A percentile compares a stretch with the other conserved stretches of the same genome.
These are phyloP conservation scores for Sphaeridia pumilis DNA, from an alignment of 2,888 invertebrate genomes.

Conservation along the genomic window DNA sequence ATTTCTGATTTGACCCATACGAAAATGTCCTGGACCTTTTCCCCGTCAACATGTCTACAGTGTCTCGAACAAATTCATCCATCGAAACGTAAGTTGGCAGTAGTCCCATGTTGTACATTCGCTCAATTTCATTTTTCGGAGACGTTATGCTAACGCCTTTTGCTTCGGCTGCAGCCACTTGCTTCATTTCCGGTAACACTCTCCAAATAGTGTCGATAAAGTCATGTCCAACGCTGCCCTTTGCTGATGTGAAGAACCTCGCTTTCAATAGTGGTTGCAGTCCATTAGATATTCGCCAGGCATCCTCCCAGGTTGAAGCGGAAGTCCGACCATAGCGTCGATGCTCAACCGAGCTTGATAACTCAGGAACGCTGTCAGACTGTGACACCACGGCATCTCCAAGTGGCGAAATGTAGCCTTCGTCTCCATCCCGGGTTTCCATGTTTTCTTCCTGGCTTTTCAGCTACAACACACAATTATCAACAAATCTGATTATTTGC, in stretches of 20 bases:
- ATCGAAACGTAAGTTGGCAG: background rate
- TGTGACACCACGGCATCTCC: background rate
- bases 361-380: background rate
- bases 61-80: constrained; percentile 23
- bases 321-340: background rate
- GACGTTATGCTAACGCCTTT: background rate
- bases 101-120: background rate
- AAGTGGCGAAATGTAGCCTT: constrained; percentile 11
- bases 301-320: background rate
- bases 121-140: background rate
- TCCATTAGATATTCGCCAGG: no score
- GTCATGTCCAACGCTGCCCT: background rate
- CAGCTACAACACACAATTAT: no score
- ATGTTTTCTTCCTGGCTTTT: background rate
- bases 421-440: constrained; percentile 6
- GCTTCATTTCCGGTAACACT: background rate
- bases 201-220: constrained; percentile 9
- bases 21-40: constrained; percentile 25
- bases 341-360: background rate
- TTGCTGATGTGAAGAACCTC: background rate
- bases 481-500: no score
- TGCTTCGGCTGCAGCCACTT: background rate
- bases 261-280: no score
- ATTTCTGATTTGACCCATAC: constrained; percentile 7
- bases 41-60: constrained; percentile 29